Evolutionary conservation across 30 jellyfish, hydroid and myxozoan genomes (phyloP), one percentile per base, ranked within the genome.

Genomic region (Turritopsis dohrnii): DNA sequence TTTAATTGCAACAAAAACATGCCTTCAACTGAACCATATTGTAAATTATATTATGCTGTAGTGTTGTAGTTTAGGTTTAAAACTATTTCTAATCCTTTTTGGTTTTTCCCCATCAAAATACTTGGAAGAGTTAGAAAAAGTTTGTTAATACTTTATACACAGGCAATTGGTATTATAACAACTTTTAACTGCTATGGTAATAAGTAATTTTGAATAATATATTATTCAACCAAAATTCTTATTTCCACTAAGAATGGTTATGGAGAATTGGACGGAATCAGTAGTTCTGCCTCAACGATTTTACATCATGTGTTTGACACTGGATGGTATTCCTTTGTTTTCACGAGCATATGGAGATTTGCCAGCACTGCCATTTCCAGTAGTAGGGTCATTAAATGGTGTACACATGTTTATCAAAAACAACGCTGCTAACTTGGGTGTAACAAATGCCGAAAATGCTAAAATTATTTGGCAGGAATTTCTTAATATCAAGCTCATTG

Each of bases 351-450:
- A 65, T 52, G 97, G 88, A 52, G 81, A 74, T 74, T 79, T 60
- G 24, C 81, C 96, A 82, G 79, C 86, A 20, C 29, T 94, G 54
- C 96, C 99, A 18, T 94, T 89, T 79, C 99, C 99, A 3, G 89
- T 94, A 18, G 84, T 94, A 80, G 99, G 99, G n/a, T 89, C 99
- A 1, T 74, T 94, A 72, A 94, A 94, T 83, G 99, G 99, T 29
- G 91, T 94, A 7, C 97, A 94, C 84, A 89, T 94, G 97, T 94
- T 84, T 87, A 93, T 97, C 19, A 71, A 87, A 76, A 94, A 81
- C 53, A 94, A 94, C 54, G 96, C 94, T 30, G 89, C 86, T 13
- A 88, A 89, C 77, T 31, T 89, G 41, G 89, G 82, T 29, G 81
- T 83, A 76, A 85, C 97, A 21, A 66, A 88, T 66, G 88, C 99